Evolutionary conservation across 2,113 vertebrate species (phyloP), one percentile per base, ranked within the genome.

Genomic region (Monarcha castaneiventris): DNA sequence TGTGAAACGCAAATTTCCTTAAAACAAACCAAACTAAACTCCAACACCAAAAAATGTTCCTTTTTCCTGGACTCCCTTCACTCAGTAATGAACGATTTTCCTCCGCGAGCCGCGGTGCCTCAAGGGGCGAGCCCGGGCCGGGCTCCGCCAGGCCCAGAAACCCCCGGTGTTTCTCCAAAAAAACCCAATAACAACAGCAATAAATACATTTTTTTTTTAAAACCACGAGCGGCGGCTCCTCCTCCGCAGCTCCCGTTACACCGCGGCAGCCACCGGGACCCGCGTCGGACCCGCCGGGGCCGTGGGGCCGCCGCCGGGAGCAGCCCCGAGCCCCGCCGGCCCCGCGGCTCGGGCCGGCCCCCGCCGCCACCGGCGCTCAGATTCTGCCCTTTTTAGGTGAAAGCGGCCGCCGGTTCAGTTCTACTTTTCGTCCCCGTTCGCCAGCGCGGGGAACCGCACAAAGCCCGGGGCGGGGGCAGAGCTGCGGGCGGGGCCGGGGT

Each of bases 331-430:
- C 43, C 33, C 20, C 15, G 12, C 26, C 37, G 18, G 32, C 27
- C 74, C 82, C 56, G 6, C 29, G 11, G n/a, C 12, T 20, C 58
- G 63, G 11, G 16, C 43, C 10, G 22, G 37, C 41, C 79, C 81
- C 59, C 58, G 56, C 52, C 16, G 56, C 39, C 56, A 87, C 83
- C 74, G 83, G 54, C 11, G 23, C 72, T n/a, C 37, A 22, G 16
- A 56, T 54, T 49, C 77, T 91, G 75, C 71, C 92, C 95, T 89
- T 96, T 95, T 91, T 78, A 94, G 94, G 87, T 25, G 93, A 86
- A 94, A 74, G 33, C 44, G n/a, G n/a, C n/a, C n/a, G n/a, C n/a
- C n/a, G n/a, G n/a, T n/a, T n/a, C n/a, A n/a, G n/a, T n/a, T n/a
- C n/a, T n/a, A n/a, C n/a, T n/a, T n/a, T 30, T 19, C 48, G 0